Percentiles rank a stretch among this genome's conserved stretches.
phyloP scores from a whole-genome alignment of 2,888 invertebrate genomes.

The Prenolepis imparis region DNA sequence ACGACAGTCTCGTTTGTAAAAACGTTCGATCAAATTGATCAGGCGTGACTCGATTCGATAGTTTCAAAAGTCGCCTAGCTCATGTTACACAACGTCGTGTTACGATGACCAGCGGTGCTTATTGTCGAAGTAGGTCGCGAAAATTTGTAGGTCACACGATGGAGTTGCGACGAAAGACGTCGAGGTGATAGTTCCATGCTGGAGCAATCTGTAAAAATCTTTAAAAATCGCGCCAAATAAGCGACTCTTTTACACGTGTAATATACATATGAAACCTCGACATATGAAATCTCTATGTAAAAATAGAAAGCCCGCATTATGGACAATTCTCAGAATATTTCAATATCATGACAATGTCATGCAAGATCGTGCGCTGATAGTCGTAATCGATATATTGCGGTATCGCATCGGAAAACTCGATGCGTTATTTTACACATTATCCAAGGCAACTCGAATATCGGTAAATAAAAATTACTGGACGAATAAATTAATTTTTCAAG shows the following conservation, averaged over 20 bases:
- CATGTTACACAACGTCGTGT: conserved; percentile 51
- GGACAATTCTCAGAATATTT: conserved; percentile 54
- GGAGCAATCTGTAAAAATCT: conserved; percentile 18
- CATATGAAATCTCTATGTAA: neutral
- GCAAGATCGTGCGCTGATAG: conserved; percentile 68
- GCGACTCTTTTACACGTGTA: neutral
- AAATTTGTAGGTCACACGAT: conserved; percentile 71
- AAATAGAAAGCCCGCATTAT: conserved; percentile 27
- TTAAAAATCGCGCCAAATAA: neutral
- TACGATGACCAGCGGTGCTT: conserved; percentile 57
- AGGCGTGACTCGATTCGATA: conserved; percentile 5
- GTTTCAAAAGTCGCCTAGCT: conserved; percentile 33
- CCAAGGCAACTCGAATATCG: too few species aligned
- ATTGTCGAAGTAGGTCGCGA: conserved; percentile 69
- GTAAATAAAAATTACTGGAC: neutral
- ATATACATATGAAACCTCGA: too few species aligned
- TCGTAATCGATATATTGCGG: conserved; percentile 65
- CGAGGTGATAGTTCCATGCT: conserved; percentile 34
- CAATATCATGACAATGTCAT: conserved; percentile 54
- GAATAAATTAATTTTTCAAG: neutral
- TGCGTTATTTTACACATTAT: neutral
- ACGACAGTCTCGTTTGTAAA: neutral
- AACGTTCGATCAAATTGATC: neutral
- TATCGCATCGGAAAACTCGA: conserved; percentile 43
- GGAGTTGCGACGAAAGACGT: conserved; percentile 35